Percentiles rank a stretch among this genome's conserved stretches.
Conservation (phyloP, 1,140 invertebrate species). For the Choristoneura fumiferana region DNA sequence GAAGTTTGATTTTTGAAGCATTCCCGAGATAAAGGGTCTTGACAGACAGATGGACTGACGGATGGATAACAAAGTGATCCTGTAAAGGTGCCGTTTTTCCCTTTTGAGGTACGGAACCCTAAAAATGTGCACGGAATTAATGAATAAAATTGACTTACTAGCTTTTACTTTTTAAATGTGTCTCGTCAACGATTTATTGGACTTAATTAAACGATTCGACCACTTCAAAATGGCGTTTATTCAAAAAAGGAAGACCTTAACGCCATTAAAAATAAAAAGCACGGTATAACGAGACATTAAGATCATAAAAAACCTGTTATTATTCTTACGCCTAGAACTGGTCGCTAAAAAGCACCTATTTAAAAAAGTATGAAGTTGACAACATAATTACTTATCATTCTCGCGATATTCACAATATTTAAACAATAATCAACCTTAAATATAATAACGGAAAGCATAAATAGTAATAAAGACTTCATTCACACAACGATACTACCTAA, state of each 20-base stretch:
- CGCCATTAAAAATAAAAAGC: slow-evolving; percentile 13
- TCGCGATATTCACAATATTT: slow-evolving; percentile 13
- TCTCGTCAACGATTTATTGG: no score
- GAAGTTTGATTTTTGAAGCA: no score
- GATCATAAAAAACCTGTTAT: slow-evolving; percentile 13
- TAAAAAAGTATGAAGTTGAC: slow-evolving; percentile 21
- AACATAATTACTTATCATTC: slow-evolving; percentile 25
- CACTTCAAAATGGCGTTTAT: neutral
- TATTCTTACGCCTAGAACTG: slow-evolving; percentile 5
- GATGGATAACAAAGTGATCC: no score
- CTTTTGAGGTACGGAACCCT: no score
- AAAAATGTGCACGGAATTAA: no score
- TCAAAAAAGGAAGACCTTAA: slow-evolving; percentile 6
- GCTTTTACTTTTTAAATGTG: no score
- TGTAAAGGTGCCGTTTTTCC: no score
- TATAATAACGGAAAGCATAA: neutral
- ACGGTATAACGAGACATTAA: slow-evolving; percentile 13
- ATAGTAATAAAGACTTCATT: neutral
- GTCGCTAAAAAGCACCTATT: slow-evolving; percentile 1
- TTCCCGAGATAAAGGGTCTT: no score
- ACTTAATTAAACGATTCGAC: no score
- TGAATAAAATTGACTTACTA: no score
- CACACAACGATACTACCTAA: slow-evolving; percentile 23
- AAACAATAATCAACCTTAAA: slow-evolving; percentile 4
- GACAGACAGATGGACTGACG: no score